These are phyloP conservation scores for Conus ventricosus DNA, from an alignment of 1,140 invertebrate species.

Conservation along the genomic window DNA sequence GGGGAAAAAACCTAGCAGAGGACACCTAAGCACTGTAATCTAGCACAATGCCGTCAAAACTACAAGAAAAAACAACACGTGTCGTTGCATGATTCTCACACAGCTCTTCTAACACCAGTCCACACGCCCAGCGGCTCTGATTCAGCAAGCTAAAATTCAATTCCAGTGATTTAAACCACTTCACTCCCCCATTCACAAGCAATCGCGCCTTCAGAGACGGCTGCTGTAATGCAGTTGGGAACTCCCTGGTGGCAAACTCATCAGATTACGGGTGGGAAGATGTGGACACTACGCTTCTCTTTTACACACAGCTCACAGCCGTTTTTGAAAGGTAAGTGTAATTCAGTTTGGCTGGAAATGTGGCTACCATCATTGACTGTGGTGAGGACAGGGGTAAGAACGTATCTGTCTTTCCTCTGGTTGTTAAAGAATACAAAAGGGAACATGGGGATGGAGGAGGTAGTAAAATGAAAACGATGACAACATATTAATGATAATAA, in stretches of 20 bases:
- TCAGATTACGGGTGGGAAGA: neutral
- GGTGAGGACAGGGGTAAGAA: too few species aligned
- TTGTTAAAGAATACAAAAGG: too few species aligned
- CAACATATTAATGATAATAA: too few species aligned
- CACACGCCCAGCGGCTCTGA: neutral
- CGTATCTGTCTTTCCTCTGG: too few species aligned
- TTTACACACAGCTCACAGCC: neutral
- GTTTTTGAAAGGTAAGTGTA: neutral
- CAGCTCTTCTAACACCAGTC: constrained; percentile 9
- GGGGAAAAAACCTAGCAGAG: too few species aligned
- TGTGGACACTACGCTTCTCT: neutral
- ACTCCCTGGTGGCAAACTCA: constrained; percentile 6
- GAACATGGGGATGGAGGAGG: too few species aligned
- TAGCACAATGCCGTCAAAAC: too few species aligned
- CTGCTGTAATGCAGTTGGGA: constrained; percentile 5
- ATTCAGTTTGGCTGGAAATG: constrained; percentile 8
- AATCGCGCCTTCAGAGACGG: constrained; percentile 4
- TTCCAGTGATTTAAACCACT: constrained; percentile 7
- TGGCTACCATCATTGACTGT: too few species aligned
- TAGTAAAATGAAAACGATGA: too few species aligned
- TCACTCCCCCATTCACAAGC: constrained; percentile 18
- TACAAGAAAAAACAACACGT: too few species aligned
- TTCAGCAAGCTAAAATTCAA: neutral
- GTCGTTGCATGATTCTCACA: constrained; percentile 16
- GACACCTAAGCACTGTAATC: too few species aligned